phyloP scores from a whole-genome alignment of 2,888 invertebrate species.

The Anodontia alba region DNA sequence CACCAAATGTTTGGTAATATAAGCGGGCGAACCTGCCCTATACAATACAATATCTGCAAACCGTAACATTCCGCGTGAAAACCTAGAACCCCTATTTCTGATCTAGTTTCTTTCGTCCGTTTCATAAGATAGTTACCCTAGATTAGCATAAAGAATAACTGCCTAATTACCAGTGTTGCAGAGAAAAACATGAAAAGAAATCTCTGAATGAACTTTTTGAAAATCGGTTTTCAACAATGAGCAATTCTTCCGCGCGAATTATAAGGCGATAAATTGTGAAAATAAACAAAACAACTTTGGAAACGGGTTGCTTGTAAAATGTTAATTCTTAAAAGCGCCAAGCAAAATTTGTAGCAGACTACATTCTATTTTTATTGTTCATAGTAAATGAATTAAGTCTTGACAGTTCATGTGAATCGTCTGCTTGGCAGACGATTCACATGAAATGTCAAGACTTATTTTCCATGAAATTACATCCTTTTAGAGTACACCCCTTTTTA shows the following conservation, averaged over 20 bases:
- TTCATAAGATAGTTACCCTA: not conserved
- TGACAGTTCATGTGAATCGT: too few relatives aligned
- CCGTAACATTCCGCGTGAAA: constrained; percentile 8
- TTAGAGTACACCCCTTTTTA: too few relatives aligned
- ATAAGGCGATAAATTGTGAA: constrained; percentile 5
- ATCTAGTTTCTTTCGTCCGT: not conserved
- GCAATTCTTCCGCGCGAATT: not conserved
- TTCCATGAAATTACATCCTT: too few relatives aligned
- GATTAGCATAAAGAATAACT: not conserved
- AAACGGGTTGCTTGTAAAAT: too few relatives aligned
- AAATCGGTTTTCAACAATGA: not conserved
- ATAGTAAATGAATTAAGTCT: too few relatives aligned
- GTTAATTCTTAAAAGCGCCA: too few relatives aligned
- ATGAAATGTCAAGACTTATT: too few relatives aligned
- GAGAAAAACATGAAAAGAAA: constrained; percentile 1
- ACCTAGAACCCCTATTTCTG: not conserved
- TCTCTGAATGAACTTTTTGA: not conserved
- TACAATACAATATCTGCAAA: not conserved
- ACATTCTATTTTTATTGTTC: too few relatives aligned
- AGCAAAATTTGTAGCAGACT: too few relatives aligned
- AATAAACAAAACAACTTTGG: not conserved
- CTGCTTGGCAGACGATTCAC: too few relatives aligned
- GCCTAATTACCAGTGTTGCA: constrained; percentile 7
- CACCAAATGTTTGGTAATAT: not conserved
- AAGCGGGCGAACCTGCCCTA: not conserved